Conservation (phyloP, 2,888 invertebrate genomes). For the Embidobia sp. region DNA sequence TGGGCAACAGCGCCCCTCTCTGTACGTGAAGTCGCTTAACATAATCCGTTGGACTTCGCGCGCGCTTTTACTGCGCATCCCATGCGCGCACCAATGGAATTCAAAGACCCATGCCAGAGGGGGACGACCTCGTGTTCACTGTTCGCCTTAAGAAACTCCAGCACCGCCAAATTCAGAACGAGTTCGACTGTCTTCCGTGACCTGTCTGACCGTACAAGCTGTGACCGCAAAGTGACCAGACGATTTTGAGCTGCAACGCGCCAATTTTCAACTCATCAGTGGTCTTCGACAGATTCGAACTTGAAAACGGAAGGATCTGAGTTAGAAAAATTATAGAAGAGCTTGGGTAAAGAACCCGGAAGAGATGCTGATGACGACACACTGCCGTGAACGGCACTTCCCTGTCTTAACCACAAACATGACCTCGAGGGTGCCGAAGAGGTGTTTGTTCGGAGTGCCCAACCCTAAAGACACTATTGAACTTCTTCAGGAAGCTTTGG, state of each 20-base stretch:
- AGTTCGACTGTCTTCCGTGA: constrained; percentile 72
- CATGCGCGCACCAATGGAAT: constrained; percentile 78
- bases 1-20: constrained; percentile 43
- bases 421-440: constrained; percentile 76
- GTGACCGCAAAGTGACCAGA: background rate
- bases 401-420: constrained; percentile 73
- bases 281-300: no score
- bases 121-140: constrained; percentile 78
- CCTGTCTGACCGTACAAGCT: constrained; percentile 55
- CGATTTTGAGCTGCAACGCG: background rate
- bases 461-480: constrained; percentile 84
- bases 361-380: constrained; percentile 76
- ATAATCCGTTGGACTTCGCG: constrained; percentile 78
- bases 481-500: constrained; percentile 84
- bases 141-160: constrained; percentile 52
- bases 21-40: constrained; percentile 71
- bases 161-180: constrained; percentile 67
- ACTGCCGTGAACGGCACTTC: constrained; percentile 77
- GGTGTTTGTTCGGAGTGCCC: constrained; percentile 85
- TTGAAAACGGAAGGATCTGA: no score
- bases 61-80: constrained; percentile 79
- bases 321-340: no score
- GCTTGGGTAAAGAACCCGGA: no score
- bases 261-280: background rate
- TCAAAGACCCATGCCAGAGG: constrained; percentile 71